A percentile compares a stretch with the other conserved stretches of the same genome.
Conservation (phyloP, 2,113 vertebrate genomes). For the Sakesphorus luctuosus region DNA sequence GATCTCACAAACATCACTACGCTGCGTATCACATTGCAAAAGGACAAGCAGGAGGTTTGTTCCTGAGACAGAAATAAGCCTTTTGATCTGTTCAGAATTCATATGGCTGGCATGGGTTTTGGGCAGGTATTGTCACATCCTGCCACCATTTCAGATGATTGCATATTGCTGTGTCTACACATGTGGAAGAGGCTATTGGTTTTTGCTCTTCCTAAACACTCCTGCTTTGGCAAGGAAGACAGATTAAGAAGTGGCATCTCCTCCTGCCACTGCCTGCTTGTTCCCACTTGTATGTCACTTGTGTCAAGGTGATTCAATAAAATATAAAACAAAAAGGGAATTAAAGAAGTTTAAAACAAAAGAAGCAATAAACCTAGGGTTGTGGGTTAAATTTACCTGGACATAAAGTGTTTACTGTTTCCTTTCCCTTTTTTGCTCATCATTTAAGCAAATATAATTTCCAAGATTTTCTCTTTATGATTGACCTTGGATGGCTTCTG, state of each 20-base stretch:
- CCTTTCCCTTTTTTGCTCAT: neutral
- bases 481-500: neutral
- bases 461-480: neutral
- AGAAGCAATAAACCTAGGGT: neutral
- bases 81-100: neutral
- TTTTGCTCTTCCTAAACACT: neutral
- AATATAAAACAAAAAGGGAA: neutral
- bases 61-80: neutral
- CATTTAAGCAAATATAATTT: neutral
- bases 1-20: neutral
- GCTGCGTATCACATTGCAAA: neutral
- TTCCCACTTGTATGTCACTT: neutral
- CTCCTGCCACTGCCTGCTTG: neutral
- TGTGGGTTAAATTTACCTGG: neutral
- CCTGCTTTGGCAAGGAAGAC: neutral
- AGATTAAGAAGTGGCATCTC: neutral
- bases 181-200: neutral
- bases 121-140: neutral
- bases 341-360: neutral
- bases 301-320: neutral
- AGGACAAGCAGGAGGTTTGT: neutral
- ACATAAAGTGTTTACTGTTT: neutral
- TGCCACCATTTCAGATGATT: neutral
- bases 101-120: accelerated
- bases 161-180: neutral